phyloP scores from a whole-genome alignment of 2,888 invertebrate species.

The Parasteatoda lunata region DNA sequence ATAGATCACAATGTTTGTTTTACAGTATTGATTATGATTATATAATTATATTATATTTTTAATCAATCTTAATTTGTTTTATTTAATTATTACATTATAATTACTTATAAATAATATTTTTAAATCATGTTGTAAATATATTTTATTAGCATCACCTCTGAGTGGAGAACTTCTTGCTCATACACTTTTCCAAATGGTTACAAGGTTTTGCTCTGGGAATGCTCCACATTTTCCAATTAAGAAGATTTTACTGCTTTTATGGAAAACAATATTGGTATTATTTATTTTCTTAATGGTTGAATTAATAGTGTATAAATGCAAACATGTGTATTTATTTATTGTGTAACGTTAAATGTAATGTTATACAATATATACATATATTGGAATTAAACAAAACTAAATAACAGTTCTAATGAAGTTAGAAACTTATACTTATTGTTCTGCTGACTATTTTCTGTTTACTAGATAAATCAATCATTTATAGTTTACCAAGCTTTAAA shows the following conservation, averaged over 20 bases:
- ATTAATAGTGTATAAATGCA: background rate
- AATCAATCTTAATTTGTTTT: background rate
- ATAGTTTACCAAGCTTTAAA: too few relatives aligned
- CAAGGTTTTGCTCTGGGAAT: conserved; percentile 94
- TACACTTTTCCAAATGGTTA: conserved; percentile 95
- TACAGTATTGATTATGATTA: too few relatives aligned
- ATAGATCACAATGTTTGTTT: too few relatives aligned
- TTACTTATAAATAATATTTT: background rate
- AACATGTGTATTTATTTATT: background rate
- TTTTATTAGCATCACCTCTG: conserved; percentile 74
- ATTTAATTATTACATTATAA: background rate
- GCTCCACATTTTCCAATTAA: conserved; percentile 99
- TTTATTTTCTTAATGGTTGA: background rate
- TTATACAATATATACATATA: too few relatives aligned
- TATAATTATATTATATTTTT: background rate
- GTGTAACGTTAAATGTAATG: too few relatives aligned
- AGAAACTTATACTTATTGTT: too few relatives aligned
- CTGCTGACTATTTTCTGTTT: too few relatives aligned
- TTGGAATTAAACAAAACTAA: too few relatives aligned
- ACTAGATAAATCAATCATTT: too few relatives aligned
- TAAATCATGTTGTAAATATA: background rate
- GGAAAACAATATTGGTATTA: conserved; percentile 92
- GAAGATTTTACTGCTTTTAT: conserved; percentile 93
- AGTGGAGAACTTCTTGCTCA: conserved; percentile 86
- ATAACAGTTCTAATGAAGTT: too few relatives aligned